phyloP scores from a whole-genome alignment of 2,113 vertebrate genomes.

The Microcebus tavaratra region DNA sequence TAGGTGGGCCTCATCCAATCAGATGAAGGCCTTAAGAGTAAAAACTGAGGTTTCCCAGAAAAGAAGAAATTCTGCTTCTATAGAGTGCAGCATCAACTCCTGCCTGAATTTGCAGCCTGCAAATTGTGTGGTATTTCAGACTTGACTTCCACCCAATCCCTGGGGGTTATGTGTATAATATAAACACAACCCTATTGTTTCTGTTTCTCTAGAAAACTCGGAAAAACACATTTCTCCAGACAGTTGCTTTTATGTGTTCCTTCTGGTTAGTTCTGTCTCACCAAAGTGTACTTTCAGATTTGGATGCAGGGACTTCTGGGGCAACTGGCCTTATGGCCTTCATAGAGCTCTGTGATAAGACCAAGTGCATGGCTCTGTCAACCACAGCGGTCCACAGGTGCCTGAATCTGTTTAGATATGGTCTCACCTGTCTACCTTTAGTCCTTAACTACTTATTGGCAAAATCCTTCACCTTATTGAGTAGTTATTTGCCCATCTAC shows the following conservation, averaged over 20 bases:
- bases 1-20: background rate
- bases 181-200: background rate
- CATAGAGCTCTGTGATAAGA: too few species aligned
- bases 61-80: background rate
- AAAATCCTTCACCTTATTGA: background rate
- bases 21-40: background rate
- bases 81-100: background rate
- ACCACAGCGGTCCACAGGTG: accelerated
- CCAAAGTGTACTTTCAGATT: background rate
- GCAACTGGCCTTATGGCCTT: background rate
- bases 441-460: background rate
- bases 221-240: background rate
- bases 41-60: background rate
- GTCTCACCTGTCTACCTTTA: background rate
- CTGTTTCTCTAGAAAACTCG: background rate
- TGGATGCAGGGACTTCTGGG: background rate
- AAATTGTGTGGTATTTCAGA: background rate
- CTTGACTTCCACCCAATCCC: background rate
- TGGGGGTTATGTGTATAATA: background rate
- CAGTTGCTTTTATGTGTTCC: background rate
- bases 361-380: background rate
- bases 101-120: background rate
- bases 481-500: background rate
- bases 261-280: background rate
- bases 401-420: background rate